A percentile compares a stretch with the other conserved stretches of the same genome.
Conservation (phyloP, 2,113 vertebrate species). For the Arothron firmamentum region DNA sequence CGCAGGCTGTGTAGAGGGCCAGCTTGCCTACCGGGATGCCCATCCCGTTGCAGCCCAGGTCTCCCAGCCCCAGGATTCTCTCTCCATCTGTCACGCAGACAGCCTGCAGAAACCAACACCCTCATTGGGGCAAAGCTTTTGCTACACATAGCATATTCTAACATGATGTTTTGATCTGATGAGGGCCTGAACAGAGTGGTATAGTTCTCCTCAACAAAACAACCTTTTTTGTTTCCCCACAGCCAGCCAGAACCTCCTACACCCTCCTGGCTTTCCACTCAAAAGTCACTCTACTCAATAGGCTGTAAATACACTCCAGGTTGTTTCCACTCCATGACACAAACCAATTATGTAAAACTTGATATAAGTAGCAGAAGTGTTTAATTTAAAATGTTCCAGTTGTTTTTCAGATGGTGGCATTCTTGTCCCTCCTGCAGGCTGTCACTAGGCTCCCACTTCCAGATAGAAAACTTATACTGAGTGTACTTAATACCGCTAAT, state of each 20-base stretch:
- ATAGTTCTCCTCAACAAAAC: conserved; percentile 18
- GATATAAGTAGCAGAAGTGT: conserved; percentile 25
- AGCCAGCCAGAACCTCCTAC: conserved; percentile 32
- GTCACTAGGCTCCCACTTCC: conserved; percentile 26
- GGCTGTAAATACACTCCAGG: conserved; percentile 21
- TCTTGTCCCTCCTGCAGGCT: conserved; percentile 20
- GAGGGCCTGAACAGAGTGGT: not conserved
- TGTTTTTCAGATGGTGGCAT: conserved; percentile 9
- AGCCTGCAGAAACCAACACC: conserved; percentile 74
- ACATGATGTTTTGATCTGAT: not conserved
- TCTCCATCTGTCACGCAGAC: conserved; percentile 95
- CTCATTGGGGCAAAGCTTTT: not conserved
- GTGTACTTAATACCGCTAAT: conserved; percentile 14
- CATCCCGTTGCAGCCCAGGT: conserved; percentile 95
- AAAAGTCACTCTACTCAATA: conserved; percentile 13
- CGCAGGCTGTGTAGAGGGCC: conserved; percentile 93
- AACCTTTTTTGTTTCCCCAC: conserved; percentile 25
- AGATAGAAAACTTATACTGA: conserved; percentile 30
- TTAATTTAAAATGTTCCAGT: conserved; percentile 27
- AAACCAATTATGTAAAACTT: conserved; percentile 36
- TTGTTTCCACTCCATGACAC: conserved; percentile 25
- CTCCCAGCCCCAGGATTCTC: conserved; percentile 93
- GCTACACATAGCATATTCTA: not conserved
- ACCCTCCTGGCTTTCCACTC: conserved; percentile 35
- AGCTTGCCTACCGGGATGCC: conserved; percentile 97